Base-by-base conservation (phyloP, 2,113 vertebrate genomes). In the Rutilus rutilus region DNA sequence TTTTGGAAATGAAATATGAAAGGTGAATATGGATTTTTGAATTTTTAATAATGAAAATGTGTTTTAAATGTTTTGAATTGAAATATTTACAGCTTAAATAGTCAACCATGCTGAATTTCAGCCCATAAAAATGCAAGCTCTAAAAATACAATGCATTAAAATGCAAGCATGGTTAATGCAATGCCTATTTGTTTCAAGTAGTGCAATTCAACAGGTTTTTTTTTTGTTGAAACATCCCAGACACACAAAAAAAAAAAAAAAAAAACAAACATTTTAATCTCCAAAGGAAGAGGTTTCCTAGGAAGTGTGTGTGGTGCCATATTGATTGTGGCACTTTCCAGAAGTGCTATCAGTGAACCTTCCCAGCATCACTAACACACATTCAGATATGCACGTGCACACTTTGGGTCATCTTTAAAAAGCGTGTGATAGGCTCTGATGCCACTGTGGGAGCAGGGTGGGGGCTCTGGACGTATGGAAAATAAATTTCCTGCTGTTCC, bases 401-500 rank as follows among this genome's bases (percentile, higher is more conserved):
- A 71, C 45, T 75, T 78, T 30, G 27, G 83, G 39, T 57, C 81
- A 89, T 89, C 83, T 86, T 88, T 87, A 87, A 86, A 87, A 84
- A 86, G 83, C 39, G 23, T 80, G 85, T 73, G 78, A 87, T 87
- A 50, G n/a, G 11, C 50, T 81, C 36, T 30, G 62, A 85, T 87
- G 85, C 50, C 82, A 54, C 33, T 87, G 73, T 83, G 27, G 36
- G 39, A 81, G 82, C 57, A n/a, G 59, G 60, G 62, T 62, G 78
- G 62, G 2, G 25, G 54, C 64, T 19, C 45, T 74, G 45, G 30
- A 42, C 62, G 33, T 60, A 71, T 88, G 86, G 85, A 88, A 87
- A 88, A 86, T 84, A 6, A 78, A 87, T 90, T 84, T 88, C 88
- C 83, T 78, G 69, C 42, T 87, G 84, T 82, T 65, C 82, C 83